Evolutionary conservation across 2,797 vertebrate species (phyloP).

Genomic region (Gila robusta): DNA sequence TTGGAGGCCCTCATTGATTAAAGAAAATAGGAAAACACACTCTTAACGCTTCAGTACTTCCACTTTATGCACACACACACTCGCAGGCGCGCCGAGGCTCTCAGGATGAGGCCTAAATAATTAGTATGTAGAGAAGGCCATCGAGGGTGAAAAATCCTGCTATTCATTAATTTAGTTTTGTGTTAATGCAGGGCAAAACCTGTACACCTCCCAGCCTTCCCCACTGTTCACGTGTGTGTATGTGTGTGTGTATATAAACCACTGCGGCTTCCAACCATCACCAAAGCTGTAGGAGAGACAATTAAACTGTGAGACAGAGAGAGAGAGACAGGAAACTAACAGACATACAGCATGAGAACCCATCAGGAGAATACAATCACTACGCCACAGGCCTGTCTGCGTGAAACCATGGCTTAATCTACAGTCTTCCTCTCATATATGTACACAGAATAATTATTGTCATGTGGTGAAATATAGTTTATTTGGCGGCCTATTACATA

Average conservation of each 20-base stretch:
- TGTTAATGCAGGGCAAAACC: constrained; percentile 57
- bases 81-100: constrained; percentile 30
- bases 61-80: neutral
- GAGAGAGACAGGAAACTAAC: constrained; percentile 37
- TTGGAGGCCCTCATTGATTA: constrained; percentile 52
- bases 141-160: constrained; percentile 53
- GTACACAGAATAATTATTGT: constrained; percentile 18
- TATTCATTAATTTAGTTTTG: constrained; percentile 64
- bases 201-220: constrained; percentile 32
- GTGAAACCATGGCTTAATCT: constrained; percentile 10
- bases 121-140: constrained; percentile 66
- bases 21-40: constrained; percentile 54
- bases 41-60: constrained; percentile 58
- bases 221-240: constrained; percentile 31
- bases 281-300: constrained; percentile 34
- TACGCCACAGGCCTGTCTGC: constrained; percentile 27
- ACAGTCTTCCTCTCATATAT: constrained; percentile 24
- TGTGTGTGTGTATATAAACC: constrained; percentile 22
- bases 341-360: constrained; percentile 37
- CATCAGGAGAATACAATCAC: constrained; percentile 44
- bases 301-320: constrained; percentile 26
- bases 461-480: neutral
- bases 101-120: constrained; percentile 58
- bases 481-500: neutral
- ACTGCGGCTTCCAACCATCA: constrained; percentile 10